Evolutionary conservation across 2,113 vertebrate species (phyloP).

Genomic region (Apeltes quadracus): DNA sequence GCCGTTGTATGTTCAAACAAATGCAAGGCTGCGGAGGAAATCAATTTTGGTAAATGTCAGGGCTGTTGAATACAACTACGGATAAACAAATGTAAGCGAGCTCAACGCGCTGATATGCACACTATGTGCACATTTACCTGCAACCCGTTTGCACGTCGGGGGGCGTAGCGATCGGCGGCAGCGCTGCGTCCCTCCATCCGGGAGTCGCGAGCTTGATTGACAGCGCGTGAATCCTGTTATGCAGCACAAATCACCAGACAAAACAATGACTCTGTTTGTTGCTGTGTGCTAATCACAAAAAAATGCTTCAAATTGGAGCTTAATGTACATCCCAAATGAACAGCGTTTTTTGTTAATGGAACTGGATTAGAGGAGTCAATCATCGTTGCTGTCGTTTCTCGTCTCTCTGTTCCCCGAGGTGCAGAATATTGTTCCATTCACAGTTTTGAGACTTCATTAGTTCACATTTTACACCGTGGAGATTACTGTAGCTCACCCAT

Average conservation of each 20-base stretch:
- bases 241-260: slow-evolving; percentile 60
- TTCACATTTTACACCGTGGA: slow-evolving; percentile 40
- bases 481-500: slow-evolving; percentile 24
- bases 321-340: slow-evolving; percentile 73
- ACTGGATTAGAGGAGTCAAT: slow-evolving; percentile 76
- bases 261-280: slow-evolving; percentile 69
- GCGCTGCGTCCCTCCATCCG: slow-evolving; percentile 22
- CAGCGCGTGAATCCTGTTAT: slow-evolving; percentile 48
- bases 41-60: slow-evolving; percentile 92
- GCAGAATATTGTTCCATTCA: slow-evolving; percentile 37
- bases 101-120: slow-evolving; percentile 49
- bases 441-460: slow-evolving; percentile 54
- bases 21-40: slow-evolving; percentile 79
- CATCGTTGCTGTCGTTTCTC: slow-evolving; percentile 51
- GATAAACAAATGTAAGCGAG: slow-evolving; percentile 65
- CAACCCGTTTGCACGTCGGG: slow-evolving; percentile 17
- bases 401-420: slow-evolving; percentile 30
- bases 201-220: slow-evolving; percentile 53
- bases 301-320: slow-evolving; percentile 70
- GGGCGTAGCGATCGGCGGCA: slow-evolving; percentile 22
- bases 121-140: slow-evolving; percentile 17
- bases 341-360: slow-evolving; percentile 62
- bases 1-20: slow-evolving; percentile 88
- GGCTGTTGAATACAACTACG: slow-evolving; percentile 79
- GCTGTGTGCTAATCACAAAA: slow-evolving; percentile 59